These are phyloP conservation scores for Lasaia peninsularis DNA, from an alignment of 1,140 invertebrate species.

Conservation along the genomic window DNA sequence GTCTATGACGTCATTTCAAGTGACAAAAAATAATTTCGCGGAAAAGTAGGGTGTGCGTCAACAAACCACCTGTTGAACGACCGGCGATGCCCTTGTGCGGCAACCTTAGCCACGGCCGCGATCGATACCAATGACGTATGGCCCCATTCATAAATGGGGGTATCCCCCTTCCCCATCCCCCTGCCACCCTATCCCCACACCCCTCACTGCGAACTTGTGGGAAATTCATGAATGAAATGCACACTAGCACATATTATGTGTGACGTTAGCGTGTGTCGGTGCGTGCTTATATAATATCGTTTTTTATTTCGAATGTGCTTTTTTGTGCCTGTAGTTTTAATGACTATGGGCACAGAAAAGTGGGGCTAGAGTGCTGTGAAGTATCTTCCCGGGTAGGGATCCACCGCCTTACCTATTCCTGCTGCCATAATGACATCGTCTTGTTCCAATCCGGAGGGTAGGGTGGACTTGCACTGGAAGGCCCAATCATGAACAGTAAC, in stretches of 20 bases:
- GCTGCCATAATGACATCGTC: too few relatives aligned
- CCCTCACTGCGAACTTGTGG: conserved; percentile 37
- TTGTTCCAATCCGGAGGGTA: too few relatives aligned
- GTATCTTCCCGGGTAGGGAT: too few relatives aligned
- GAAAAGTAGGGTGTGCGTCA: conserved; percentile 53
- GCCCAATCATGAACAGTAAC: too few relatives aligned
- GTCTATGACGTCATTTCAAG: conserved; percentile 48
- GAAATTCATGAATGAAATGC: conserved; percentile 65
- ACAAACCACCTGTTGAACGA: conserved; percentile 60
- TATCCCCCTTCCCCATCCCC: conserved; percentile 25
- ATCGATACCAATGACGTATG: conserved; percentile 71
- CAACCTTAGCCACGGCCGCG: conserved; percentile 48
- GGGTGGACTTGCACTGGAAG: too few relatives aligned
- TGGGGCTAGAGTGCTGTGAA: too few relatives aligned
- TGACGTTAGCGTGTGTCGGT: conserved; percentile 19
- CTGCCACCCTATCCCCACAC: conserved; percentile 21
- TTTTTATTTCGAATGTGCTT: too few relatives aligned
- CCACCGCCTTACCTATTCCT: too few relatives aligned
- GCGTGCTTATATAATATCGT: conserved; percentile 9
- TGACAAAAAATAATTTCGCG: conserved; percentile 48
- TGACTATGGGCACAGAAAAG: too few relatives aligned
- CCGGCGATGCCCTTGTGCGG: conserved; percentile 55
- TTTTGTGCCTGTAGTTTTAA: neutral
- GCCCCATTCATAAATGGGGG: conserved; percentile 69
- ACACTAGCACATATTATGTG: conserved; percentile 32